Conservation (phyloP, 2,888 invertebrate genomes). For the Ennomos quercinarius region DNA sequence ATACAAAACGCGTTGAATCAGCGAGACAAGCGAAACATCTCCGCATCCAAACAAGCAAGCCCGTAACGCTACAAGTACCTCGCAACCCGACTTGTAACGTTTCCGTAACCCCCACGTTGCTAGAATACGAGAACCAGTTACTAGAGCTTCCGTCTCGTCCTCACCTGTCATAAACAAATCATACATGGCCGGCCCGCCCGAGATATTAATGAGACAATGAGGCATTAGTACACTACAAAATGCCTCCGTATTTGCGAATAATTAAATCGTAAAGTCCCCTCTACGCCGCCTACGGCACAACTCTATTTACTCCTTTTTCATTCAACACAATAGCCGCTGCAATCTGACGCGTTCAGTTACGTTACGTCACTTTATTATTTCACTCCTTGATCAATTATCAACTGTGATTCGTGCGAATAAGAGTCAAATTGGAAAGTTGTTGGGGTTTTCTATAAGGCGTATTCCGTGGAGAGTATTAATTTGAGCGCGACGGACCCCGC, state of each 20-base stretch:
- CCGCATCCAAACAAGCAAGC: conserved; percentile 9
- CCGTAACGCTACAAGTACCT: conserved; percentile 3
- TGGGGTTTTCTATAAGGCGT: conserved; percentile 70
- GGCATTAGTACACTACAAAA: conserved; percentile 85
- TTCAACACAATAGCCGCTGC: conserved; percentile 84
- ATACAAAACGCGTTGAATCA: conserved; percentile 10
- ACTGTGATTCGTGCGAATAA: conserved; percentile 45
- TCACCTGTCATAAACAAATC: conserved; percentile 83
- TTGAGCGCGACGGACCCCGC: conserved; percentile 84
- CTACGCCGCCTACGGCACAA: conserved; percentile 81
- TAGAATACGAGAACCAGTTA: conserved; percentile 14
- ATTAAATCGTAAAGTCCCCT: conserved; percentile 86
- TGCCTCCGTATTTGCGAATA: conserved; percentile 86
- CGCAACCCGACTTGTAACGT: conserved; percentile 1
- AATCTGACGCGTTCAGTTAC: conserved; percentile 68
- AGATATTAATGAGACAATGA: conserved; percentile 86
- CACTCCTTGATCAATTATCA: conserved; percentile 40
- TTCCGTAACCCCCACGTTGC: conserved; percentile 11
- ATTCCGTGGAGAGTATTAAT: conserved; percentile 79
- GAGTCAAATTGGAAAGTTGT: conserved; percentile 42
- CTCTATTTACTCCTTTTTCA: conserved; percentile 86
- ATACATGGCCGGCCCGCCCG: conserved; percentile 82
- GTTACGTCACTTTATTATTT: conserved; percentile 64
- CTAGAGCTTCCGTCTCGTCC: conserved; percentile 53
- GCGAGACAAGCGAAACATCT: conserved; percentile 9